phyloP scores from a whole-genome alignment of 2,888 invertebrate species.

The Sphinx pinastri region DNA sequence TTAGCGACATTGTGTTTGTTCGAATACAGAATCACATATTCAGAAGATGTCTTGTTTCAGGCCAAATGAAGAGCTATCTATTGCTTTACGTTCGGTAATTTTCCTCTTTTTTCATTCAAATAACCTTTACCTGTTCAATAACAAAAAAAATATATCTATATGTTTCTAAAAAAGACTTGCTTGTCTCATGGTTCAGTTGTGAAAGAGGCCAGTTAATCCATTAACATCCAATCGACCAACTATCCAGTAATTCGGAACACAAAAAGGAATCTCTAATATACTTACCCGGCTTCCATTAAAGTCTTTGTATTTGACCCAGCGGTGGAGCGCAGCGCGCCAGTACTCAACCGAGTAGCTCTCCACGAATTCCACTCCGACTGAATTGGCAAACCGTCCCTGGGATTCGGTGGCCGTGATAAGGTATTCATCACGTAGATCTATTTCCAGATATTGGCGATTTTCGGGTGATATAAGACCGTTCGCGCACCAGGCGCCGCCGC shows the following conservation, averaged over 20 bases:
- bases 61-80: too few species aligned
- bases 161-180: too few species aligned
- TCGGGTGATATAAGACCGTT: slow-evolving; percentile 90
- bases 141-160: too few species aligned
- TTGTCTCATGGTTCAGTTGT: too few species aligned
- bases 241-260: neutral
- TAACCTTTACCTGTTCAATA: too few species aligned
- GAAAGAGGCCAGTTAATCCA: too few species aligned
- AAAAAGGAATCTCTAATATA: slow-evolving; percentile 29
- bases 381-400: slow-evolving; percentile 96
- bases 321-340: slow-evolving; percentile 86
- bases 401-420: slow-evolving; percentile 94
- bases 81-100: too few species aligned
- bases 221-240: too few species aligned
- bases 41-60: too few species aligned
- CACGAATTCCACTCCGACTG: slow-evolving; percentile 94
- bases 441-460: slow-evolving; percentile 92
- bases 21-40: too few species aligned
- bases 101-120: too few species aligned
- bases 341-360: slow-evolving; percentile 93
- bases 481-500: slow-evolving; percentile 97
- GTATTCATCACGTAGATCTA: slow-evolving; percentile 89
- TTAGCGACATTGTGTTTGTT: too few species aligned
- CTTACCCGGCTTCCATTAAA: slow-evolving; percentile 90
- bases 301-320: slow-evolving; percentile 92